Percentiles rank a stretch among this genome's conserved stretches.
These are phyloP conservation scores for Scaptomyza polygonia DNA, from an alignment of 2,888 invertebrate species.

Conservation along the genomic window DNA sequence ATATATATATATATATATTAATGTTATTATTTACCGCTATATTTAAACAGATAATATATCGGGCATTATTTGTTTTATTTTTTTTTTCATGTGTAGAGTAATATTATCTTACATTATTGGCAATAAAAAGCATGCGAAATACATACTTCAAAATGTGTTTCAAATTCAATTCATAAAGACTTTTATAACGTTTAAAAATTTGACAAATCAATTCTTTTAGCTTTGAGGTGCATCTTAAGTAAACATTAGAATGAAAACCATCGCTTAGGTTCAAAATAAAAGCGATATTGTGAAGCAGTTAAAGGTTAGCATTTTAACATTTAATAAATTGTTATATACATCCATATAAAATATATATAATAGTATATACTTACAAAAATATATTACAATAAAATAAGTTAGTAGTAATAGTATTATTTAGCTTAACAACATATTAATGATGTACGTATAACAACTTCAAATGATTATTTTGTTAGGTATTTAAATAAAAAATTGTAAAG, in stretches of 20 bases:
- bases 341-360: slow-evolving; percentile 20
- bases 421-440: slow-evolving; percentile 57
- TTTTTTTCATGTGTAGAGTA: slow-evolving; percentile 41
- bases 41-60: slow-evolving; percentile 36
- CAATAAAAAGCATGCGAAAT: slow-evolving; percentile 50
- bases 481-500: slow-evolving; percentile 67
- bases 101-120: slow-evolving; percentile 47
- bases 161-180: slow-evolving; percentile 26
- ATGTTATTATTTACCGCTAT: slow-evolving; percentile 47
- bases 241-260: slow-evolving; percentile 26
- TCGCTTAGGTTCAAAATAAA: slow-evolving; percentile 47
- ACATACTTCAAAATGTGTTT: slow-evolving; percentile 34
- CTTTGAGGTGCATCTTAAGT: slow-evolving; percentile 20
- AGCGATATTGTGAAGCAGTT: slow-evolving; percentile 64
- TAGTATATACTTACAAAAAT: slow-evolving; percentile 21
- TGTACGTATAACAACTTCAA: slow-evolving; percentile 46
- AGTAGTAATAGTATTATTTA: slow-evolving; percentile 68
- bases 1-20: slow-evolving; percentile 8
- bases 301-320: slow-evolving; percentile 76
- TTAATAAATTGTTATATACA: slow-evolving; percentile 69
- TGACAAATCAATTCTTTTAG: slow-evolving; percentile 18
- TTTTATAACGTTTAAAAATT: slow-evolving; percentile 27
- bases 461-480: slow-evolving; percentile 68
- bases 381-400: slow-evolving; percentile 53
- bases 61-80: slow-evolving; percentile 38